Evolutionary conservation across 2,888 invertebrate species (phyloP).

Genomic region (Entomobrya proxima): DNA sequence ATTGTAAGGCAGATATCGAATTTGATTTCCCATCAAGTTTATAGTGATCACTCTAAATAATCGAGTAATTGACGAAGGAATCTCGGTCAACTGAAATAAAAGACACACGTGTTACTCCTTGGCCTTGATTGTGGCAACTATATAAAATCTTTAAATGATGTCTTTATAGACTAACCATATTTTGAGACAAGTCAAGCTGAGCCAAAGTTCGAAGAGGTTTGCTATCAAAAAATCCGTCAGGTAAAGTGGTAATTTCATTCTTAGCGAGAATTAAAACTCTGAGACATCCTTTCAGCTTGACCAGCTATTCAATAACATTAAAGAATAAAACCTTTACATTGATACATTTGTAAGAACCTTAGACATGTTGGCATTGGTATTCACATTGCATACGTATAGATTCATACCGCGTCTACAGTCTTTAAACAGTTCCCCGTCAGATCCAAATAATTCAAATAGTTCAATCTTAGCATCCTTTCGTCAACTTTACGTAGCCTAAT

Average conservation of each 20-base stretch:
- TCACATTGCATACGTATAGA: neutral
- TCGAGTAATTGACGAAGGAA: constrained; percentile 50
- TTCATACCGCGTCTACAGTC: constrained; percentile 26
- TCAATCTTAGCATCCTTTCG: constrained; percentile 13
- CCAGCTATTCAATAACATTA: constrained; percentile 20
- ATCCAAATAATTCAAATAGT: constrained; percentile 30
- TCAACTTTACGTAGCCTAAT: constrained; percentile 56
- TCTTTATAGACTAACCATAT: no score
- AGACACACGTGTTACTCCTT: neutral
- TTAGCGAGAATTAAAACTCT: constrained; percentile 32
- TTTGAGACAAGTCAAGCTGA: constrained; percentile 50
- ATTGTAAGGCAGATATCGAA: constrained; percentile 59
- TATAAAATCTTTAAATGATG: no score
- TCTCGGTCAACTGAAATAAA: constrained; percentile 35
- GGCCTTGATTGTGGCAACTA: no score
- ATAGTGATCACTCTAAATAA: neutral
- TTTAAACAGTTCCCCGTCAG: constrained; percentile 46
- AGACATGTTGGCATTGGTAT: neutral
- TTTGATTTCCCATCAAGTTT: constrained; percentile 36
- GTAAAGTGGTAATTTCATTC: constrained; percentile 51
- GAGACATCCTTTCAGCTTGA: constrained; percentile 12
- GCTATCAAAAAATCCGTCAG: constrained; percentile 47
- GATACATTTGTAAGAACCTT: neutral
- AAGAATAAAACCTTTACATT: neutral
- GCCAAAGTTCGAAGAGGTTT: constrained; percentile 22